A percentile compares a stretch with the other conserved stretches of the same genome.
Evolutionary conservation across 1,140 invertebrate species (phyloP).

Genomic region (Maconellicoccus hirsutus): DNA sequence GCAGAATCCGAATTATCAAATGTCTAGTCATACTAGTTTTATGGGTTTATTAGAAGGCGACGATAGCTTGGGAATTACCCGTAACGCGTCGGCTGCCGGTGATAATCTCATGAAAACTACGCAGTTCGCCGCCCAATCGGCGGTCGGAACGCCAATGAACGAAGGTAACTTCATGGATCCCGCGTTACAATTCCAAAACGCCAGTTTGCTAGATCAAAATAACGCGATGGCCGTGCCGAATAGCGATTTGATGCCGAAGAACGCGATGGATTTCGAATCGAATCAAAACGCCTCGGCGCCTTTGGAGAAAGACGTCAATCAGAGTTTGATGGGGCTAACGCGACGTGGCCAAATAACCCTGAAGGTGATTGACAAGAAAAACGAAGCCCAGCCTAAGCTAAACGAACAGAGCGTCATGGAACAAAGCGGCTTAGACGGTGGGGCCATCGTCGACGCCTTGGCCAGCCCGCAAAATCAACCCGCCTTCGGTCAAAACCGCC

Average conservation of each 20-base stretch:
- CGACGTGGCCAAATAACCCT: neutral
- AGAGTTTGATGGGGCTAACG: neutral
- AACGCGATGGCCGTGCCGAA: neutral
- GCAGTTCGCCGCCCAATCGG: neutral
- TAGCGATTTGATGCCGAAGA: neutral
- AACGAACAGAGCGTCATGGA: neutral
- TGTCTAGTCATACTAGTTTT: slow-evolving; percentile 8
- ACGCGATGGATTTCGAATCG: neutral
- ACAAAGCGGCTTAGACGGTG: neutral
- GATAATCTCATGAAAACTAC: neutral
- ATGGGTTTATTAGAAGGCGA: neutral
- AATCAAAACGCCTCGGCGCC: neutral
- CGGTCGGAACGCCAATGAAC: neutral
- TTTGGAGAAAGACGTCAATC: neutral
- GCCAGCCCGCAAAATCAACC: neutral
- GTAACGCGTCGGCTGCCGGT: neutral
- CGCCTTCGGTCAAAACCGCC: neutral
- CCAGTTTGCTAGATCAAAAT: neutral
- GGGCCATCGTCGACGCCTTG: too few relatives aligned
- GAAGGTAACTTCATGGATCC: neutral
- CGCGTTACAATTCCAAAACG: neutral
- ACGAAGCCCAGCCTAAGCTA: neutral
- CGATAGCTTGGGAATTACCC: neutral
- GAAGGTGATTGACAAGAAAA: neutral
- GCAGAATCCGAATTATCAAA: neutral